Base-by-base conservation (phyloP, 2,797 vertebrate genomes). In the Rhinatrema bivittatum region DNA sequence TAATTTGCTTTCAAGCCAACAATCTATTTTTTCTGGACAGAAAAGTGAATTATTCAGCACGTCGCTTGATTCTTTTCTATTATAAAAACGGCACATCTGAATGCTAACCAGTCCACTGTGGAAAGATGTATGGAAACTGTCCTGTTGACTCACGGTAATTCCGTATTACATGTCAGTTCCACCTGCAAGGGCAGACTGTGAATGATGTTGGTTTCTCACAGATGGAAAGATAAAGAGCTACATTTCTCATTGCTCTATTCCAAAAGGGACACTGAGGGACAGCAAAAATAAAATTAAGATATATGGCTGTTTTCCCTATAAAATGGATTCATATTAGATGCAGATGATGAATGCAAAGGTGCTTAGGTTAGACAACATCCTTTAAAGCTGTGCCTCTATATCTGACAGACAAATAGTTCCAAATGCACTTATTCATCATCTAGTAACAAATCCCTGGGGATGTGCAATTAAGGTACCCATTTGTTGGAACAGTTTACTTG, bases 141-240 rank as follows among this genome's bases (percentile, higher is more conserved):
- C 31, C 15, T 39, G 24, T 19, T 46, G 17, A 46, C 16, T 39
- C 39, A 16, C 5, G 37, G 16, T n/a, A 49, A 37, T 19, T 37
- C 11, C 25, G 10, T 16, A 27, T 28, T 50, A 16, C 5, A 26
- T 2, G 3, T 29, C 20, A 22, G 5, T 32, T 35, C 6, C 7
- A 25, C 5, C 30, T 7, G 36, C 34, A 39, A 37, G 39, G 11
- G n/a, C 22, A 23, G n/a, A 14, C 7, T 13, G n/a, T 7, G 25
- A 7, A 14, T 14, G 15, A 43, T 43, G 29, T 20, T 4, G 16
- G 10, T 14, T 23, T 42, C 35, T 38, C 39, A 16, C 16, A 33
- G 26, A 8, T 9, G 4, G 6, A 10, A n/a, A n/a, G n/a, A n/a
- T n/a, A n/a, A 32, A 37, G 39, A 16, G 20, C 21, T 4, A 40